Conservation (phyloP, 2,797 vertebrate species). For the Crenuchus spilurus region DNA sequence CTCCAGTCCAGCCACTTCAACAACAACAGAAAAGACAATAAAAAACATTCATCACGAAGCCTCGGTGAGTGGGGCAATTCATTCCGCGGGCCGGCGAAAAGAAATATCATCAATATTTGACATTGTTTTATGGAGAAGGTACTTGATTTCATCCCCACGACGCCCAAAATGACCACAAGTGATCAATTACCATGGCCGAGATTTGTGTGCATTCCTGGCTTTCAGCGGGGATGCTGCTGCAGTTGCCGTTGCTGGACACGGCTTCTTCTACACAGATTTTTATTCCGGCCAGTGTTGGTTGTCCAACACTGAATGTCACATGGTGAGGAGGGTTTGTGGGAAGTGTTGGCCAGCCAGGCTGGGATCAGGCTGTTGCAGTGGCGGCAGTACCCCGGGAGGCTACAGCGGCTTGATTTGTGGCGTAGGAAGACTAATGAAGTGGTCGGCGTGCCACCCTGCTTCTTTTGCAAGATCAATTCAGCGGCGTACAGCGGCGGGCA, state of each 20-base stretch:
- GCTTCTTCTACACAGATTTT: slow-evolving; percentile 25
- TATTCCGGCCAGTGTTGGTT: background rate
- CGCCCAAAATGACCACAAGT: slow-evolving; percentile 76
- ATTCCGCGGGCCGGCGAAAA: slow-evolving; percentile 76
- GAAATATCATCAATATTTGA: slow-evolving; percentile 87
- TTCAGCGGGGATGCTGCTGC: background rate
- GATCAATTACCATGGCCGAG: slow-evolving; percentile 81
- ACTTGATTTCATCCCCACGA: slow-evolving; percentile 80
- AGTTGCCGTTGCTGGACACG: slow-evolving; percentile 13
- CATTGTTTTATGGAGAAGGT: slow-evolving; percentile 84
- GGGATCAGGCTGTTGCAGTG: slow-evolving; percentile 55
- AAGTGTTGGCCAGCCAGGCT: background rate
- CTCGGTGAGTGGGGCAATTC: slow-evolving; percentile 77
- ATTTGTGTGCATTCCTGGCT: slow-evolving; percentile 76
- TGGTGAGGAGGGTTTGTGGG: background rate
- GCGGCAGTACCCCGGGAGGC: slow-evolving; percentile 64
- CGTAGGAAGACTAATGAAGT: slow-evolving; percentile 84
- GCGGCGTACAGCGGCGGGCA: slow-evolving; percentile 69
- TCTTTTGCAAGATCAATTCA: slow-evolving; percentile 87
- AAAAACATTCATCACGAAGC: slow-evolving; percentile 81
- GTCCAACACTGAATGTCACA: slow-evolving; percentile 18
- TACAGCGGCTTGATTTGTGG: slow-evolving; percentile 79
- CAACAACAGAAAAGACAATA: slow-evolving; percentile 73
- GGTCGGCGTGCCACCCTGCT: slow-evolving; percentile 82
- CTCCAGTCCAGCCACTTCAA: slow-evolving; percentile 59